Evolutionary conservation across 2,888 invertebrate genomes (phyloP).

Genomic region (Heteropelma amictum): DNA sequence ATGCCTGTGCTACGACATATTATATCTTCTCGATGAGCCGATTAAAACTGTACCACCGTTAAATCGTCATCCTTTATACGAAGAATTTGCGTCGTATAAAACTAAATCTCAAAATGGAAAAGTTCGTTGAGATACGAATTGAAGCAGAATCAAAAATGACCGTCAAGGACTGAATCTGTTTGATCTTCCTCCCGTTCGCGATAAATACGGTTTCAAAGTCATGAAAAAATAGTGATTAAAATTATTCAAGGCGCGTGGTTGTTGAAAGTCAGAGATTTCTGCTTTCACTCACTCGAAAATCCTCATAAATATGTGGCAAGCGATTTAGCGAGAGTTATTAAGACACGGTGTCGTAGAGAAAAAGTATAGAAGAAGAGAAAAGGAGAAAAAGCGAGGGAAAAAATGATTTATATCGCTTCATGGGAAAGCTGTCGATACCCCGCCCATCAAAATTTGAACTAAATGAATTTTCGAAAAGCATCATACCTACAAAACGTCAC

Average conservation of each 20-base stretch:
- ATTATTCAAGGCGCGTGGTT: slow-evolving; percentile 45
- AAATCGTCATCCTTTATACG: too few species aligned
- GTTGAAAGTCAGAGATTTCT: slow-evolving; percentile 11
- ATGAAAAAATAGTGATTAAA: slow-evolving; percentile 12
- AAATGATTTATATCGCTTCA: slow-evolving; percentile 74
- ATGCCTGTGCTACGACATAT: too few species aligned
- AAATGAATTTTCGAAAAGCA: background rate
- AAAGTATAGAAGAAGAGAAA: slow-evolving; percentile 28
- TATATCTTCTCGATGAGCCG: too few species aligned
- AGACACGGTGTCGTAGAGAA: background rate
- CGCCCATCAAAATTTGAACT: background rate
- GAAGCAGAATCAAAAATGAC: too few species aligned
- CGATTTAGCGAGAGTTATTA: slow-evolving; percentile 53
- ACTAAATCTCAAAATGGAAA: too few species aligned
- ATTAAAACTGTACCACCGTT: too few species aligned
- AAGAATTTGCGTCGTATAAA: too few species aligned
- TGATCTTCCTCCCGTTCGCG: too few species aligned
- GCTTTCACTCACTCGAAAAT: slow-evolving; percentile 21
- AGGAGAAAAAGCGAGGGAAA: slow-evolving; percentile 62
- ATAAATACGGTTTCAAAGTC: slow-evolving; percentile 4
- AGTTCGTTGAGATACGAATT: too few species aligned
- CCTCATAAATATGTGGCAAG: slow-evolving; percentile 54
- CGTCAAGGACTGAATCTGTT: too few species aligned
- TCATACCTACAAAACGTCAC: background rate
- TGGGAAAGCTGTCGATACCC: slow-evolving; percentile 34